Percentiles rank a stretch among this genome's conserved stretches.
These are phyloP conservation scores for Danionella dracula DNA, from an alignment of 2,797 vertebrate species.

Conservation along the genomic window DNA sequence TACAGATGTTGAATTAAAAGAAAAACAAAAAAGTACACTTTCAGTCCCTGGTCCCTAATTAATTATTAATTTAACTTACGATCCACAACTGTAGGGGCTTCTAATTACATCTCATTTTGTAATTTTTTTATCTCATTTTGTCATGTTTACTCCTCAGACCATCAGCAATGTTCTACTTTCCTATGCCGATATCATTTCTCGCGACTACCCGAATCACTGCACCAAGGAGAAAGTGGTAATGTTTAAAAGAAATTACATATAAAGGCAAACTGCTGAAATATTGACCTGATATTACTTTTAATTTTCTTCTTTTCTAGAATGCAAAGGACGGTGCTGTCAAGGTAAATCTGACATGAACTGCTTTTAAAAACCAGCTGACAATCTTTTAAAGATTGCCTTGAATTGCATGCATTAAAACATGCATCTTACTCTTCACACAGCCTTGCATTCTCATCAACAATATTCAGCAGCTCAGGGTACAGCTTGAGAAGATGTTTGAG, in stretches of 20 bases:
- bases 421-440: constrained; percentile 54
- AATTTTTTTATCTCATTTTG: too few species aligned
- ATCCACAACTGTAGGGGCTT: too few species aligned
- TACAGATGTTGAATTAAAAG: too few species aligned
- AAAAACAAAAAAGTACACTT: too few species aligned
- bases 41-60: too few species aligned
- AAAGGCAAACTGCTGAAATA: too few species aligned
- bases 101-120: too few species aligned
- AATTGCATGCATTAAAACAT: too few species aligned
- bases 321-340: constrained; percentile 46
- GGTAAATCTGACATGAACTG: constrained; percentile 11
- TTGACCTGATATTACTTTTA: constrained; percentile 6
- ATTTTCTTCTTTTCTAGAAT: constrained; percentile 29
- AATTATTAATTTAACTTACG: too few species aligned
- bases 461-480: constrained; percentile 93
- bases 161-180: constrained; percentile 96
- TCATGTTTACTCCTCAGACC: constrained; percentile 68
- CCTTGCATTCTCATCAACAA: constrained; percentile 98
- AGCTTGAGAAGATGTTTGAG: constrained; percentile 98
- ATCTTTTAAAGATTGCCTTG: too few species aligned
- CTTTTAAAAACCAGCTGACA: too few species aligned
- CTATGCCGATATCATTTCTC: constrained; percentile 93
- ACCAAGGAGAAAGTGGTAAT: constrained; percentile 93
- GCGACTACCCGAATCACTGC: constrained; percentile 90
- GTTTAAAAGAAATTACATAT: too few species aligned